Conservation (phyloP, 2,888 invertebrate species). For the Phengaris alcon region DNA sequence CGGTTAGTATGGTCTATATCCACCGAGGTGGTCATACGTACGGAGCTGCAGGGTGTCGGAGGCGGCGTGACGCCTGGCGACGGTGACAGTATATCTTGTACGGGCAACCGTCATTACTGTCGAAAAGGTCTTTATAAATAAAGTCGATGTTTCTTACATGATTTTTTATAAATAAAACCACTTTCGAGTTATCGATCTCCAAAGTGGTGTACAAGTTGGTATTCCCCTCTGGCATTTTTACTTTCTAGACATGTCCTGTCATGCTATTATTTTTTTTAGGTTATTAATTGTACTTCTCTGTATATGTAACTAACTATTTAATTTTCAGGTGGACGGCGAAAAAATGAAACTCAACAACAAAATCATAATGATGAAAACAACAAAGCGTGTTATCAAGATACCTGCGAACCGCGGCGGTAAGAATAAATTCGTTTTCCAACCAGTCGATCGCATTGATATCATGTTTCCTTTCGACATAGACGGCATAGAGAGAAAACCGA, state of each 20-base stretch:
- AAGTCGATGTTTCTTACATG: no score
- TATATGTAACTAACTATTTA: neutral
- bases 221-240: no score
- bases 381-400: constrained; percentile 85
- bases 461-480: constrained; percentile 67
- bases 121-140: neutral
- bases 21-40: constrained; percentile 66
- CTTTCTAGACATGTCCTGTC: no score
- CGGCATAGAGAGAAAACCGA: constrained; percentile 52
- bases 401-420: constrained; percentile 67
- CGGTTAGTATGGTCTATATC: constrained; percentile 61
- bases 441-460: constrained; percentile 61
- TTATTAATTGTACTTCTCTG: neutral
- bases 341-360: constrained; percentile 79
- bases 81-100: neutral
- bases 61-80: neutral
- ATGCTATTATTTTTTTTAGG: no score
- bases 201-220: no score
- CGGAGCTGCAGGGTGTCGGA: constrained; percentile 33
- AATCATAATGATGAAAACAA: constrained; percentile 84
- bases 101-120: no score
- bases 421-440: constrained; percentile 64
- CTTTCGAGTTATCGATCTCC: no score
- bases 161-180: no score
- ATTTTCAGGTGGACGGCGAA: constrained; percentile 70